phyloP scores from a whole-genome alignment of 2,797 vertebrate species.

The Chelon auratus region DNA sequence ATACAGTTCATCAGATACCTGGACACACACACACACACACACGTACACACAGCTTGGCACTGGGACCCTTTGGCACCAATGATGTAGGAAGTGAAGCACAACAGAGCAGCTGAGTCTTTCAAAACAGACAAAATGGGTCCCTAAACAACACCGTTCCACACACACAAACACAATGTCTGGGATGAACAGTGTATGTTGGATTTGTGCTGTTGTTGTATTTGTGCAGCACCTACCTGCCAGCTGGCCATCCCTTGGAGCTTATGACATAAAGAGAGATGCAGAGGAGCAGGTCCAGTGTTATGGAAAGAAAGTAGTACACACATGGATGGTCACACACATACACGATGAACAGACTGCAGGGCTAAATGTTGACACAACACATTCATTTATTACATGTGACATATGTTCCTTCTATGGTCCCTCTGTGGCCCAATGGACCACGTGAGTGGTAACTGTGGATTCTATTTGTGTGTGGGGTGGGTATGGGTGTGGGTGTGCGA shows the following conservation, averaged over 20 bases:
- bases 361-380: slow-evolving; percentile 23
- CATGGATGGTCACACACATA: not conserved
- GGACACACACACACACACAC: not conserved
- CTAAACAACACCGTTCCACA: not conserved
- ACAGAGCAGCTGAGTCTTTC: slow-evolving; percentile 39
- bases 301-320: no score
- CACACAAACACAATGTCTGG: slow-evolving; percentile 1
- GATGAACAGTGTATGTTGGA: not conserved
- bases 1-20: not conserved
- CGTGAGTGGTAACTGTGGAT: not conserved
- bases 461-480: not conserved
- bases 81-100: slow-evolving; percentile 54
- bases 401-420: slow-evolving; percentile 13
- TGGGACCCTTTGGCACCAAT: slow-evolving; percentile 41
- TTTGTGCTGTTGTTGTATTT: no score
- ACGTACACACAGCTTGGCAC: slow-evolving; percentile 22
- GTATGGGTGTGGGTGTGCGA: slow-evolving; percentile 32
- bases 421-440: not conserved
- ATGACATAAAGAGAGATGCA: no score
- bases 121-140: slow-evolving; percentile 24
- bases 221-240: no score
- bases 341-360: slow-evolving; percentile 7
- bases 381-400: slow-evolving; percentile 36
- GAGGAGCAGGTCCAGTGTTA: no score
- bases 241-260: no score